These are phyloP conservation scores for Hydropsyche betteni DNA, from an alignment of 2,888 invertebrate genomes.

Conservation along the genomic window DNA sequence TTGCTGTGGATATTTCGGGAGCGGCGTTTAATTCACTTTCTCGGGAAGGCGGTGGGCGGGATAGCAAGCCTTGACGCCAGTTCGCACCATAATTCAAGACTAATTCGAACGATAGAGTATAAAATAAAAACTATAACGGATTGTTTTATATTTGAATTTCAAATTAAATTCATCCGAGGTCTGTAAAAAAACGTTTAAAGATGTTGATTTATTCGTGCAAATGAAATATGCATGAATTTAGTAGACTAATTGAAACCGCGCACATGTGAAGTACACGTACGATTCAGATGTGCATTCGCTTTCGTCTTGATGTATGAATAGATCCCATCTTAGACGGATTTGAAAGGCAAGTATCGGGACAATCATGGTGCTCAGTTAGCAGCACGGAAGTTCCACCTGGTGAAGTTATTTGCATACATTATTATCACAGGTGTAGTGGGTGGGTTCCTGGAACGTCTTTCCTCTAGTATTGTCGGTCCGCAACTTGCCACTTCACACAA, in stretches of 20 bases:
- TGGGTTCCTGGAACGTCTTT: constrained; percentile 41
- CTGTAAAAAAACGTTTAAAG: too few relatives aligned
- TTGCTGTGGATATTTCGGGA: constrained; percentile 39
- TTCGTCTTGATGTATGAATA: too few relatives aligned
- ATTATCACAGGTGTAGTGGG: constrained; percentile 62
- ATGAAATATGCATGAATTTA: too few relatives aligned
- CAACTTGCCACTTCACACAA: constrained; percentile 36
- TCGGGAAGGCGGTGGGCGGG: not conserved
- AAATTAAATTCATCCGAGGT: too few relatives aligned
- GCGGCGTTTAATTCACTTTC: constrained; percentile 39
- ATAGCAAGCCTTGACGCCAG: not conserved
- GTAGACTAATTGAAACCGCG: too few relatives aligned
- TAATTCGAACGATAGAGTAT: constrained; percentile 28
- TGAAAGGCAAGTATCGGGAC: constrained; percentile 35
- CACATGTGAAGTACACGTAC: too few relatives aligned
- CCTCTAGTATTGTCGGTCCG: constrained; percentile 14
- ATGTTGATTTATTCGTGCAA: too few relatives aligned
- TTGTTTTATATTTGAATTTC: too few relatives aligned
- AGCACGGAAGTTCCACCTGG: constrained; percentile 57
- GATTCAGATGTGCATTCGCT: too few relatives aligned
- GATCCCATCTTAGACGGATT: constrained; percentile 34
- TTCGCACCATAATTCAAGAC: constrained; percentile 33
- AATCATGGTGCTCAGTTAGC: constrained; percentile 31
- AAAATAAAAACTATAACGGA: too few relatives aligned
- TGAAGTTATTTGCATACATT: constrained; percentile 65